These are phyloP conservation scores for Streblospio benedicti DNA, from an alignment of 1,140 invertebrate genomes.

Conservation along the genomic window DNA sequence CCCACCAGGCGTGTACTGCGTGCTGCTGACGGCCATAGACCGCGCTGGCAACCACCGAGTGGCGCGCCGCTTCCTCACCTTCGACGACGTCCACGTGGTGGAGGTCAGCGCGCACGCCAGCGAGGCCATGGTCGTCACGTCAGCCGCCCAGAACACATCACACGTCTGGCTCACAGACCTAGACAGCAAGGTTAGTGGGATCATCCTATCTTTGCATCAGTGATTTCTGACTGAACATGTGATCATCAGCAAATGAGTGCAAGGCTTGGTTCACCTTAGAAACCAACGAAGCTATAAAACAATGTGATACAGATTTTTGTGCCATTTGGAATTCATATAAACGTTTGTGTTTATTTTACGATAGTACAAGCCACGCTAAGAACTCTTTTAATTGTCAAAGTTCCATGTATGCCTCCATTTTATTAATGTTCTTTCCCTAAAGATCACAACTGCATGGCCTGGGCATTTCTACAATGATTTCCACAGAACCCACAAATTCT, in stretches of 20 bases:
- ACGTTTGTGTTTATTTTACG: too few species aligned
- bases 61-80: not conserved
- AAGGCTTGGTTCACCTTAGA: not conserved
- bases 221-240: too few species aligned
- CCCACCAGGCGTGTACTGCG: not conserved
- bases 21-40: not conserved
- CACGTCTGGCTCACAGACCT: not conserved
- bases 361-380: too few species aligned
- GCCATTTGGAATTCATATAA: not conserved
- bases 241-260: too few species aligned
- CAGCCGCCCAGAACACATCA: not conserved
- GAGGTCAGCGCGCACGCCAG: not conserved
- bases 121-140: not conserved
- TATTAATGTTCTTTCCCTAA: too few species aligned
- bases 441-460: too few species aligned
- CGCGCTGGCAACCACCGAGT: not conserved
- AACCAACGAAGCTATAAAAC: not conserved
- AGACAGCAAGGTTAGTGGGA: too few species aligned
- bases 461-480: not conserved
- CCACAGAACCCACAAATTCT: not conserved
- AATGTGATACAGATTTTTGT: not conserved
- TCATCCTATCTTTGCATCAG: too few species aligned
- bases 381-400: too few species aligned
- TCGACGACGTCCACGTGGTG: not conserved
- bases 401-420: too few species aligned